Conservation (phyloP, 2,888 invertebrate species). For the Apodemia hepburni region DNA sequence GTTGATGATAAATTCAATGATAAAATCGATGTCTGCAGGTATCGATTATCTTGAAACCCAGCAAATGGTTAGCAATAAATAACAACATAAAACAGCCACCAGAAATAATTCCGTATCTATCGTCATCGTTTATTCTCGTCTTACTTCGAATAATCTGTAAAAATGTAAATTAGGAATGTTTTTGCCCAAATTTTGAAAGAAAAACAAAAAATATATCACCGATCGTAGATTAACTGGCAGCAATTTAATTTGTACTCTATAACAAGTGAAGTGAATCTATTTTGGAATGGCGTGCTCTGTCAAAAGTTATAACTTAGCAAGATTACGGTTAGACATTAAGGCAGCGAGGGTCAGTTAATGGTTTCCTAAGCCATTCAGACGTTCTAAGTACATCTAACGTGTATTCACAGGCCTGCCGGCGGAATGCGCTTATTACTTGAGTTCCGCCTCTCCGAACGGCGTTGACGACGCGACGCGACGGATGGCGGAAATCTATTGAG, state of each 20-base stretch:
- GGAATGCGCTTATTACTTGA: conserved; percentile 66
- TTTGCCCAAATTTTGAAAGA: conserved; percentile 1
- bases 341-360: conserved; percentile 35
- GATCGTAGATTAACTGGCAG: neutral
- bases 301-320: conserved; percentile 10
- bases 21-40: too few relatives aligned
- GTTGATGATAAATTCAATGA: too few relatives aligned
- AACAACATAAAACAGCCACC: too few relatives aligned
- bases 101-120: neutral
- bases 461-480: conserved; percentile 45
- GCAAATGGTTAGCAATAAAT: too few relatives aligned
- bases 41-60: too few relatives aligned
- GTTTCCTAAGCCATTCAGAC: conserved; percentile 53
- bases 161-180: conserved; percentile 7
- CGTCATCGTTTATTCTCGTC: neutral
- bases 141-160: neutral
- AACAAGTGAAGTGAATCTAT: neutral
- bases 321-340: conserved; percentile 17
- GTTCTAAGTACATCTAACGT: conserved; percentile 46
- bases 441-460: conserved; percentile 59
- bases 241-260: neutral
- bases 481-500: conserved; percentile 51
- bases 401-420: conserved; percentile 54
- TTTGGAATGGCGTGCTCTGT: neutral
- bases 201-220: neutral